Evolutionary conservation across 2,797 vertebrate genomes (phyloP), one percentile per base, ranked within the genome.

Genomic region (Octomys mimax): DNA sequence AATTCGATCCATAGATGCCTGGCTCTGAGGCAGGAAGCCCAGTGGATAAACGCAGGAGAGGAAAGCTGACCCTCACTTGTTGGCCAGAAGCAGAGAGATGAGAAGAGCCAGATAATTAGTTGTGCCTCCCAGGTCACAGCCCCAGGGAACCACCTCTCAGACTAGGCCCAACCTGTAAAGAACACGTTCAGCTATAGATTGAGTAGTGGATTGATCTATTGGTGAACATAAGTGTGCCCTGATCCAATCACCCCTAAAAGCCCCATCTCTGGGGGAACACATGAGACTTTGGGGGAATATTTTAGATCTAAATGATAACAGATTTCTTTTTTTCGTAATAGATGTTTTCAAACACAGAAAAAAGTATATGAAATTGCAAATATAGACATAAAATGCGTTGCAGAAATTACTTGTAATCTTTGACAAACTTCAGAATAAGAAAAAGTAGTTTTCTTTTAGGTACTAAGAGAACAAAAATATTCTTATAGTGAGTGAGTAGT

Each of bases 381-480:
- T 31, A 33, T 19, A 52, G 14, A 33, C 14, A 77, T 28, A 31
- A 78, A 52, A 78, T 71, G 3, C 6, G 16, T 31, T 88, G 61
- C 10, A 59, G 10, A 96, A 83, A 49, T 88, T 85, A 85, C 61
- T 71, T 93, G 57, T 49, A 90, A 88, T 61, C 52, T 13, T 86
- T 83, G 22, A 68, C 28, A 90, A 95, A 73, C 0, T 11, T 92
- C 87, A 88, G 31, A 75, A 84, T 89, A 79, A 87, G 82, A 77
- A 89, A 88, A 62, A 89, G 73, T 36, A 82, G 24, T 24, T 49
- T 49, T 33, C 31, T 26, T 91, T 5, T 28, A 64, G n/a, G 66
- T 82, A 64, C 49, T 36, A 86, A 54, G 12, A 73, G 11, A 22
- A 36, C 4, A 83, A 87, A 84, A 68, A 36, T 73, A 62, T 49